Evolutionary conservation across 2,888 invertebrate species (phyloP).

Genomic region (Troides oblongomaculatus): DNA sequence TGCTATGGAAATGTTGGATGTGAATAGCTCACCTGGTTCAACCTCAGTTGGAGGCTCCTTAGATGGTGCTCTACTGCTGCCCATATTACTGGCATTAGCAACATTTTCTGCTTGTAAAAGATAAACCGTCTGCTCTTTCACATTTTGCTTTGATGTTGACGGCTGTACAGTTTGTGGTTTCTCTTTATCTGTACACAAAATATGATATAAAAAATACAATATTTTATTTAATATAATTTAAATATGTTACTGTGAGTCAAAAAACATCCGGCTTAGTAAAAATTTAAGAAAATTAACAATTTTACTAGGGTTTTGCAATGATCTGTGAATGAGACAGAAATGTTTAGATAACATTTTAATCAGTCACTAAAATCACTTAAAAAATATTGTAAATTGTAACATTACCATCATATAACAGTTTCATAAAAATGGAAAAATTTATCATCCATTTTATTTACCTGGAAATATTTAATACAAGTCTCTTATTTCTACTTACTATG

Average conservation of each 20-base stretch:
- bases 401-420: no score
- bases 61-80: conserved; percentile 15
- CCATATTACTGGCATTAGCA: conserved; percentile 28
- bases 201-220: not conserved
- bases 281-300: no score
- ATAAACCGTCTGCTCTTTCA: conserved; percentile 50
- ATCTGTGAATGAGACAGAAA: no score
- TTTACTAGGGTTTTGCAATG: no score
- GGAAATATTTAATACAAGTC: not conserved
- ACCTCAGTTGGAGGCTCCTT: not conserved
- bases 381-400: no score
- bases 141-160: conserved; percentile 49
- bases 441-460: no score
- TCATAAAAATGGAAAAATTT: no score
- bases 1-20: not conserved
- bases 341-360: no score
- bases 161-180: conserved; percentile 41
- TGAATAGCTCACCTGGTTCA: conserved; percentile 23
- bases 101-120: conserved; percentile 52
- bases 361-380: no score
- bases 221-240: no score
- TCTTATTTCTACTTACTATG: conserved; percentile 61
- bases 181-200: conserved; percentile 42
- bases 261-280: no score
- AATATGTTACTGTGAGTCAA: no score